These are phyloP conservation scores for Phoxinus phoxinus DNA, from an alignment of 2,113 vertebrate genomes.

Conservation along the genomic window DNA sequence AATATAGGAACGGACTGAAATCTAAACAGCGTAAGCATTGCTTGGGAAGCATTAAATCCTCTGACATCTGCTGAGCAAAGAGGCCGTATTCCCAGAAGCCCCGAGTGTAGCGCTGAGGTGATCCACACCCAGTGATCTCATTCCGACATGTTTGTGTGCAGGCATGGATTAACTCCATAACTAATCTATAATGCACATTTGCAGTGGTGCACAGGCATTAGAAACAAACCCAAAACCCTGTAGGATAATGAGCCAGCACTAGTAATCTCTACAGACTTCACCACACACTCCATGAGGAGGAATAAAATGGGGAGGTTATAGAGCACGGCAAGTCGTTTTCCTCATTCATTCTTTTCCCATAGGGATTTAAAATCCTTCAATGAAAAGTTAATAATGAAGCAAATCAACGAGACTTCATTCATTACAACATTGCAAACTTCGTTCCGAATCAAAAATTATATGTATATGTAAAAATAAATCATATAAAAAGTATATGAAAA, in stretches of 20 bases:
- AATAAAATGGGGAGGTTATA: neutral
- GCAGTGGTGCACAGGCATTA: conserved; percentile 15
- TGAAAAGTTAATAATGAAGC: neutral
- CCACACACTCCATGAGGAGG: neutral
- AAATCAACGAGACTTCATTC: neutral
- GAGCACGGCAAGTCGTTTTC: neutral
- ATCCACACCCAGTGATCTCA: conserved; percentile 29
- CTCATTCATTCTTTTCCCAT: neutral
- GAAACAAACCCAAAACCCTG: conserved; percentile 2
- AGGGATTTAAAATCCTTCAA: neutral
- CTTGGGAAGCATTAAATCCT: conserved; percentile 53
- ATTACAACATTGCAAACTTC: neutral
- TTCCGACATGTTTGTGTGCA: conserved; percentile 2
- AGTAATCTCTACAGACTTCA: conserved; percentile 36
- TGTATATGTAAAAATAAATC: no score
- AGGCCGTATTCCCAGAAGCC: conserved; percentile 28
- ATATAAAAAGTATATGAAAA: neutral
- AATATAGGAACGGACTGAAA: neutral
- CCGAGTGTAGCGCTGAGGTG: conserved; percentile 1
- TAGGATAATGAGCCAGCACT: conserved; percentile 33
- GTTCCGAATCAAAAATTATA: neutral
- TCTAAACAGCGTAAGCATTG: conserved; percentile 43
- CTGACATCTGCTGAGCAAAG: conserved; percentile 46
- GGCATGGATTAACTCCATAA: conserved; percentile 16
- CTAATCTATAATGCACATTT: conserved; percentile 19